Conservation (phyloP, 2,113 vertebrate genomes). For the Thalassoma bifasciatum region DNA sequence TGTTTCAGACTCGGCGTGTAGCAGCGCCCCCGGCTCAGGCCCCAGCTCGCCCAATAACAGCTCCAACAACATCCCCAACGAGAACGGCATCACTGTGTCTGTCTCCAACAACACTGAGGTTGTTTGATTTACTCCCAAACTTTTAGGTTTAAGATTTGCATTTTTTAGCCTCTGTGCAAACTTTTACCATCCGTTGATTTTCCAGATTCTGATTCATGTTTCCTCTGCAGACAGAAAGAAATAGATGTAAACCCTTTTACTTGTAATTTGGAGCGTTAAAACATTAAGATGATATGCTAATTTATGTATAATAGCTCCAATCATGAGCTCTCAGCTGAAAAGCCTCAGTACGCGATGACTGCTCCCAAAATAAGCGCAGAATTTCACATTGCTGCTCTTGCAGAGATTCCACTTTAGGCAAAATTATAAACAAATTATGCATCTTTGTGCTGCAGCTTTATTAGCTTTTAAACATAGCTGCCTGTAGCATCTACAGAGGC, state of each 20-base stretch:
- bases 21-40: slow-evolving; percentile 95
- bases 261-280: background rate
- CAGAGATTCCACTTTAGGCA: background rate
- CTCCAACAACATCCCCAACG: slow-evolving; percentile 90
- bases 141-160: too few relatives aligned
- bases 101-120: slow-evolving; percentile 89
- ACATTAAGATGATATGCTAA: background rate
- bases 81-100: slow-evolving; percentile 88
- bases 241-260: background rate
- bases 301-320: background rate
- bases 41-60: slow-evolving; percentile 98
- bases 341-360: background rate
- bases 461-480: slow-evolving; percentile 27
- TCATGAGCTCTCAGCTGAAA: background rate
- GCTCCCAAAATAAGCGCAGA: background rate
- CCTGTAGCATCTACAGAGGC: slow-evolving; percentile 1
- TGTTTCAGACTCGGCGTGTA: slow-evolving; percentile 90
- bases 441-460: slow-evolving; percentile 1
- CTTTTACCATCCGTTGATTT: background rate
- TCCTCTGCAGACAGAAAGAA: background rate
- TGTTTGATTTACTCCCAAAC: too few relatives aligned
- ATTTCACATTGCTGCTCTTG: too few relatives aligned
- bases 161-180: background rate
- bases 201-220: background rate
- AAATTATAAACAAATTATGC: slow-evolving; percentile 1